Conservation (phyloP, 2,888 invertebrate genomes). For the Yponomeuta sedellus region DNA sequence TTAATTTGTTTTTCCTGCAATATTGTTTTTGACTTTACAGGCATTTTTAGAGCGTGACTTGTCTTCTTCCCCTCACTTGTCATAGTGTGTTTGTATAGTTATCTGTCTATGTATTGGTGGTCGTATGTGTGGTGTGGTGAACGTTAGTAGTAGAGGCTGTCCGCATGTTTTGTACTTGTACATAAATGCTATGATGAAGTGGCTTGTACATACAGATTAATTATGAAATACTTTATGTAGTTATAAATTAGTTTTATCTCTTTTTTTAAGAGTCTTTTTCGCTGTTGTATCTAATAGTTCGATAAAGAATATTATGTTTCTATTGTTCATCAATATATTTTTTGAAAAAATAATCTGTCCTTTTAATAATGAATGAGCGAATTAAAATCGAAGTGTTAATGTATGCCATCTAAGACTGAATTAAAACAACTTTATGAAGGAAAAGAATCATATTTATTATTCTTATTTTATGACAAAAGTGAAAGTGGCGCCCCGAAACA, state of each 20-base stretch:
- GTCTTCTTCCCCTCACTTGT: too few relatives aligned
- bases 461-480: slow-evolving; percentile 20
- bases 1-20: slow-evolving; percentile 12
- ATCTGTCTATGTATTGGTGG: background rate
- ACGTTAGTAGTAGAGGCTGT: slow-evolving; percentile 2
- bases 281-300: slow-evolving; percentile 67
- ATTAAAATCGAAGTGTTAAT: too few relatives aligned
- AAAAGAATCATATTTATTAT: slow-evolving; percentile 7
- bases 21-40: slow-evolving; percentile 48
- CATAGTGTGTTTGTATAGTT: background rate
- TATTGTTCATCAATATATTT: slow-evolving; percentile 73
- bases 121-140: slow-evolving; percentile 2
- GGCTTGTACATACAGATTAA: slow-evolving; percentile 11
- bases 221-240: slow-evolving; percentile 33
- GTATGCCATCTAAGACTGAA: background rate
- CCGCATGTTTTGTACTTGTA: slow-evolving; percentile 4
- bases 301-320: slow-evolving; percentile 68
- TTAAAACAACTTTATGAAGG: slow-evolving; percentile 10
- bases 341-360: slow-evolving; percentile 45
- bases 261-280: slow-evolving; percentile 48
- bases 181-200: slow-evolving; percentile 13
- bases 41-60: slow-evolving; percentile 27
- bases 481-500: slow-evolving; percentile 26
- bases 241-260: slow-evolving; percentile 36
- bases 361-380: slow-evolving; percentile 4